Evolutionary conservation across 2,888 invertebrate species (phyloP).

Genomic region (Cantharis rufa): DNA sequence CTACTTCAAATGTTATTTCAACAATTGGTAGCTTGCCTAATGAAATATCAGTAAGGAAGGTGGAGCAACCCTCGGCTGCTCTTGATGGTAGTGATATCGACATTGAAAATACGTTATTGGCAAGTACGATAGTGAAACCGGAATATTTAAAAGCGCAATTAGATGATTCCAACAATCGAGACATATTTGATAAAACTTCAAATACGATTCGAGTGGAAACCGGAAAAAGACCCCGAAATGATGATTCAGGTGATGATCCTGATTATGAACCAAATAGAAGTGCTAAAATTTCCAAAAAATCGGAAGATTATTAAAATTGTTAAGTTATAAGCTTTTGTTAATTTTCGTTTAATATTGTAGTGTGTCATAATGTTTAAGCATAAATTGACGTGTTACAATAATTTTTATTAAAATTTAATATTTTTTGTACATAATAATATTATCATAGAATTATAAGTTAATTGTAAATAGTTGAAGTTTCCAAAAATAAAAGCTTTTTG

Average conservation of each 20-base stretch:
- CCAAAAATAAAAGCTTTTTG: background rate
- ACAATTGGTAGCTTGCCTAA: conserved; percentile 37
- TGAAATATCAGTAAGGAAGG: conserved; percentile 43
- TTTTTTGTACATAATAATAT: background rate
- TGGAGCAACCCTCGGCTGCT: conserved; percentile 21
- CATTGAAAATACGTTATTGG: conserved; percentile 50
- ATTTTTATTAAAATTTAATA: background rate
- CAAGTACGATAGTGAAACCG: conserved; percentile 47
- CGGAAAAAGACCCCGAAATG: background rate
- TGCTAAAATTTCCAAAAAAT: background rate
- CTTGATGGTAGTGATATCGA: conserved; percentile 35
- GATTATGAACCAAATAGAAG: conserved; percentile 2
- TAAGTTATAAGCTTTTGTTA: background rate
- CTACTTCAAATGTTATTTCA: conserved; percentile 25
- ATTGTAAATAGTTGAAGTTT: background rate
- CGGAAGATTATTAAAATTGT: background rate
- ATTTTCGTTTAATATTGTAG: background rate
- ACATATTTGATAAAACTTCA: background rate
- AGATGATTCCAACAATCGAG: background rate
- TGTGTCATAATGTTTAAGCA: background rate
- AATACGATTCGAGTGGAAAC: background rate
- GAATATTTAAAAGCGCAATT: conserved; percentile 22
- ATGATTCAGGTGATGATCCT: background rate
- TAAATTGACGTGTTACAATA: background rate
- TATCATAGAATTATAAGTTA: background rate